Evolutionary conservation across 2,113 vertebrate genomes (phyloP), one percentile per base, ranked within the genome.

Genomic region (Anhinga rufa): DNA sequence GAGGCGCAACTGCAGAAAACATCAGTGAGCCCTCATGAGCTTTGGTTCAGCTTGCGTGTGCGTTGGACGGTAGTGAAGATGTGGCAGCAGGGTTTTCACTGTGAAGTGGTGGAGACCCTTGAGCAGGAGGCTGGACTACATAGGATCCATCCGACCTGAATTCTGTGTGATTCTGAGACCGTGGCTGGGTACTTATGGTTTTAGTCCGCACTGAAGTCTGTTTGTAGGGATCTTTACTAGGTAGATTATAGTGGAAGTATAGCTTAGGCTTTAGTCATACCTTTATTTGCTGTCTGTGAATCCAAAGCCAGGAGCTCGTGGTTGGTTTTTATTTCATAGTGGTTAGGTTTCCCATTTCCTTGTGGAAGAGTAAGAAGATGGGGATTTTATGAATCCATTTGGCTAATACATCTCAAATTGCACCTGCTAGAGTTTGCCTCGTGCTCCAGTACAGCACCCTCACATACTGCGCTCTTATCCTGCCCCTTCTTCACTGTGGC

Each of bases 61-160:
- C 0, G 1, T 52, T 17, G 51, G 60, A 11, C 12, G 13, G 54
- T 4, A 66, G 77, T 1, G 2, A 21, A 57, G 42, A 49, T 19
- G 38, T 19, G 46, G 44, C 18, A 21, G 44, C 61, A 60, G 40
- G 10, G 24, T 52, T 94, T 88, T 60, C 48, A 2, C 44, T 55
- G 11, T 42, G 54, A 61, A 79, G 10, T 12, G 46, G 11, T 57
- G 24, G 61, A 81, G 31, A 46, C 19, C 60, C 28, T 54, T 49
- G 46, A 71, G 69, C 55, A 46, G 69, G 19, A 64, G 74, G 24
- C 52, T 80, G 79, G 31, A 26, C 17, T 55, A 31, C 13, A 32
- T 10, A 1, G 14, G 34, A 61, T 60, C 38, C 44, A 64, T 57
- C 57, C 52, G 58, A 49, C 40, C 24, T 1, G 36, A 44, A 12